phyloP scores from a whole-genome alignment of 1,140 invertebrate species.

The Magallana ariakensis region DNA sequence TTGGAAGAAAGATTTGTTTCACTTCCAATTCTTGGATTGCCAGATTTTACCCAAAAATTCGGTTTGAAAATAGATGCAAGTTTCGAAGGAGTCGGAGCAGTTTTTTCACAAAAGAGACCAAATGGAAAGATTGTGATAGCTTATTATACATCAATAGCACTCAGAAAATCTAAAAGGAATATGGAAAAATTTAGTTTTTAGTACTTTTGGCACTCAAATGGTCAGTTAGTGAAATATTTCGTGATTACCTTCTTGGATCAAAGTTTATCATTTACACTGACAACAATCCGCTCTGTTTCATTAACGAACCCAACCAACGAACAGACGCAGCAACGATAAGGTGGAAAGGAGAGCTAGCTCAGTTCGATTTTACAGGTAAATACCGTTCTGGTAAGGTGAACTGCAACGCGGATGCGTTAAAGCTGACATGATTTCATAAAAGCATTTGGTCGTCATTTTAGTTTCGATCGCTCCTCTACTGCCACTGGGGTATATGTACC shows the following conservation, averaged over 20 bases:
- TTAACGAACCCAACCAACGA: neutral
- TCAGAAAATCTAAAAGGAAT: constrained; percentile 60
- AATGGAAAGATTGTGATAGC: constrained; percentile 46
- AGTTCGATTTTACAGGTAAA: constrained; percentile 58
- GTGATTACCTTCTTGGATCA: constrained; percentile 48
- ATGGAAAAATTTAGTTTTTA: constrained; percentile 60
- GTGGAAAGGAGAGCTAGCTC: constrained; percentile 58
- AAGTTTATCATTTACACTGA: constrained; percentile 62
- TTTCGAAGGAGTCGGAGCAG: constrained; percentile 66
- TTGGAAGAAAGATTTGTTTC: constrained; percentile 42
- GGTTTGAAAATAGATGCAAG: constrained; percentile 60
- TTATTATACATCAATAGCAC: constrained; percentile 53
- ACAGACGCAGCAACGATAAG: constrained; percentile 58
- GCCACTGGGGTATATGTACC: too few species aligned
- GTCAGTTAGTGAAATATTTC: constrained; percentile 59
- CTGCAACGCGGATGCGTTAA: constrained; percentile 25
- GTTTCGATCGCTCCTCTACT: too few species aligned
- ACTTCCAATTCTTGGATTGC: constrained; percentile 40
- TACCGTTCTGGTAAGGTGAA: constrained; percentile 45
- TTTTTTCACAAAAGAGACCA: constrained; percentile 58
- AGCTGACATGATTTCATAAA: too few species aligned
- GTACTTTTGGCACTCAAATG: constrained; percentile 60
- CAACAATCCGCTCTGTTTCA: constrained; percentile 59
- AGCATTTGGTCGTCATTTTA: too few species aligned
- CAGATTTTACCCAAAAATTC: constrained; percentile 41